Conservation (phyloP, 2,113 vertebrate species). For the Muntiacus muntjak region DNA sequence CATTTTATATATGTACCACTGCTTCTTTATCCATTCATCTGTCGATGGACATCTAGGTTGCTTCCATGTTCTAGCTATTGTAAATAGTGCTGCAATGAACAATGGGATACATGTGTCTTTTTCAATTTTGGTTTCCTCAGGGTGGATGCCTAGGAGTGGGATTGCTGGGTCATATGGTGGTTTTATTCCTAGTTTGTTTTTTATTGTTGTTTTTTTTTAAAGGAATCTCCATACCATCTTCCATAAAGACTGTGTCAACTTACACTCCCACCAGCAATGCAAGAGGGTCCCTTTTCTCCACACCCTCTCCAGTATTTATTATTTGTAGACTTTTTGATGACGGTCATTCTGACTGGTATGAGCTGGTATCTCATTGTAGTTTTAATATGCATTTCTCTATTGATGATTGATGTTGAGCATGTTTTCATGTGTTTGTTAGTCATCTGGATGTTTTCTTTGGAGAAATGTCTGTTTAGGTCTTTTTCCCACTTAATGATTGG, state of each 20-base stretch:
- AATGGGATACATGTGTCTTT: background rate
- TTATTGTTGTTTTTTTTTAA: background rate
- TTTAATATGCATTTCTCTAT: background rate
- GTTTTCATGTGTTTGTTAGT: background rate
- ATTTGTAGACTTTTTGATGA: background rate
- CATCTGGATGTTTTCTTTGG: background rate
- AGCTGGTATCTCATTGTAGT: background rate
- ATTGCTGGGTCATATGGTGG: background rate
- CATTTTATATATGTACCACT: background rate
- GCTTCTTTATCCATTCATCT: background rate
- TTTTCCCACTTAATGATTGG: background rate
- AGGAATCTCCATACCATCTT: background rate
- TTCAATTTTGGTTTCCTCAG: background rate
- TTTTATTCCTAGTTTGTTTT: background rate
- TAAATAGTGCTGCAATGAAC: background rate
- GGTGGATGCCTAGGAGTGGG: background rate
- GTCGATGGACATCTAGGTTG: background rate
- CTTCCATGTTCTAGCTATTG: background rate
- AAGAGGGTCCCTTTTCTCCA: background rate
- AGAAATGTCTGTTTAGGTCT: background rate
- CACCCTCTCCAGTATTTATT: background rate
- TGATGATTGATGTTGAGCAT: background rate
- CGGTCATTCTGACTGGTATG: background rate
- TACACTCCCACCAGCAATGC: background rate
- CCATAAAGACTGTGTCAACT: background rate